Conservation (phyloP, 92 coral and sea anemone species). For the Heliopora coerulea region DNA sequence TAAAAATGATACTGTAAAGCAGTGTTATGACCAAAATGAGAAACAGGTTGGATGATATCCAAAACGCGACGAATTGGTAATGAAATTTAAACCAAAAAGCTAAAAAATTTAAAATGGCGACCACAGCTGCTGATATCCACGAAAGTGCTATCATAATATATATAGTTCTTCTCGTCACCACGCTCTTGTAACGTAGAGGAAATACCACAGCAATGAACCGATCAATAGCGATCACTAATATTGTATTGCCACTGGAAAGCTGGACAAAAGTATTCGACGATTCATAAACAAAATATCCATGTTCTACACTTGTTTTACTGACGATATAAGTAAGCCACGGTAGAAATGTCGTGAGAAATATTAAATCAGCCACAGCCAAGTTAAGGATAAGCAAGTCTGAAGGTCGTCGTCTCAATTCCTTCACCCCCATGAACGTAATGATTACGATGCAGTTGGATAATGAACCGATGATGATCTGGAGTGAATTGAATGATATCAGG, state of each 20-base stretch:
- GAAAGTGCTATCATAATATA: not conserved
- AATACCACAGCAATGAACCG: not conserved
- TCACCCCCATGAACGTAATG: not conserved
- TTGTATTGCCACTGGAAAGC: not conserved
- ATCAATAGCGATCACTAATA: not conserved
- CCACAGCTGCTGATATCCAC: not conserved
- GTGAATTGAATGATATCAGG: not conserved
- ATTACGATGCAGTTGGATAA: not conserved
- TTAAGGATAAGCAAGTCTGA: constrained; percentile 7
- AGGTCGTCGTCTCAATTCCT: not conserved
- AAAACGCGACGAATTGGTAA: not conserved
- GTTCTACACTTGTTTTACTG: not conserved
- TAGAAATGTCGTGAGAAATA: not conserved
- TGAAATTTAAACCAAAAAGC: not conserved
- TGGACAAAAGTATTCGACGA: not conserved
- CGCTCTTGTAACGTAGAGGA: not conserved
- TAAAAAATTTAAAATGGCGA: not conserved
- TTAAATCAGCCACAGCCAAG: constrained; percentile 1
- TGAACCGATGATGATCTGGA: not conserved
- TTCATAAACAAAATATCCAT: not conserved
- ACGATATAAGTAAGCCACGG: not conserved
- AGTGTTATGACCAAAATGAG: not conserved
- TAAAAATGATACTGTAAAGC: not conserved
- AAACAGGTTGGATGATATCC: not conserved
- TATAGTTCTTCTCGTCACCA: not conserved